Conservation (phyloP, 64 coral and sea anemone species). For the Montipora sp. region DNA sequence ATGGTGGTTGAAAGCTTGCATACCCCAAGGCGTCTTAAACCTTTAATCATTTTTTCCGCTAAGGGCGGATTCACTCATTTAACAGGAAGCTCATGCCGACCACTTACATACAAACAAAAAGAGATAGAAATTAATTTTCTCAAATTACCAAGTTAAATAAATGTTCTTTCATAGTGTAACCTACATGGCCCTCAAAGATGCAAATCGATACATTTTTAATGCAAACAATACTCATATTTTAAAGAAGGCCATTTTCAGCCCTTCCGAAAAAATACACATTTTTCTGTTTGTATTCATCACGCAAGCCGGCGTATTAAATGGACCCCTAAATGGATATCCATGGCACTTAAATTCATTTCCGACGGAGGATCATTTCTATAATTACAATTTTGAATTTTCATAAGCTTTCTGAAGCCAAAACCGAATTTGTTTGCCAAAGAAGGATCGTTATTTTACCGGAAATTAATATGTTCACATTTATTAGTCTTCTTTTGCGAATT, state of each 20-base stretch:
- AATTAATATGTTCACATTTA: slow-evolving; percentile 64
- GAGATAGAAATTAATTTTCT: slow-evolving; percentile 56
- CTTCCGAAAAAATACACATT: slow-evolving; percentile 31
- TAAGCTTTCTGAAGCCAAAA: slow-evolving; percentile 30
- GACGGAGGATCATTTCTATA: slow-evolving; percentile 38
- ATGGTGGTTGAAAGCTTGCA: slow-evolving; percentile 9
- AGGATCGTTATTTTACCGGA: slow-evolving; percentile 61
- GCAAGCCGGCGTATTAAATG: too few relatives aligned
- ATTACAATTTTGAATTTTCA: slow-evolving; percentile 52
- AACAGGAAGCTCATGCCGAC: slow-evolving; percentile 35
- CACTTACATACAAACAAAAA: slow-evolving; percentile 56
- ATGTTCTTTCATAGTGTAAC: slow-evolving; percentile 56
- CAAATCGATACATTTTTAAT: slow-evolving; percentile 45
- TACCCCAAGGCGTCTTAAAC: slow-evolving; percentile 17
- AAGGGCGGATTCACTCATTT: slow-evolving; percentile 16
- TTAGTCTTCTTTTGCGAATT: slow-evolving; percentile 72
- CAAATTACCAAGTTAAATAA: slow-evolving; percentile 64
- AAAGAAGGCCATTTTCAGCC: slow-evolving; percentile 7
- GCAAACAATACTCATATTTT: slow-evolving; percentile 20
- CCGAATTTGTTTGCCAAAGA: slow-evolving; percentile 46
- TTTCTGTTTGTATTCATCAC: background rate
- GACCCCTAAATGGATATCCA: background rate
- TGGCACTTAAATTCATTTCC: slow-evolving; percentile 49
- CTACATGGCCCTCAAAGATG: slow-evolving; percentile 56
- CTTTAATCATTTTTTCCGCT: slow-evolving; percentile 46